Evolutionary conservation across 1,140 invertebrate genomes (phyloP), one percentile per base, ranked within the genome.

Genomic region (Drosophila willistoni): DNA sequence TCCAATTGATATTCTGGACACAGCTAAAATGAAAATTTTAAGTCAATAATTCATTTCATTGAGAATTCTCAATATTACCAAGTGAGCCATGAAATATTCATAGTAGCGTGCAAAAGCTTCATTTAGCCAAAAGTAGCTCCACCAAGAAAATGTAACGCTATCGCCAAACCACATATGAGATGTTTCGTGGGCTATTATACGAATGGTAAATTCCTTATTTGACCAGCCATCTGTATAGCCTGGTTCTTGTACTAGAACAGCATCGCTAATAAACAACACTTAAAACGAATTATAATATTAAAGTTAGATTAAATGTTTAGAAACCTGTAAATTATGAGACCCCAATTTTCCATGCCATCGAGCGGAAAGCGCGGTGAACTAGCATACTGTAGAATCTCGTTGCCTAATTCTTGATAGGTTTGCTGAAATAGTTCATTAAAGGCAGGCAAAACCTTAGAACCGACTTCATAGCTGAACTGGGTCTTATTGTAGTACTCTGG

Each of bases 261-360:
- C 25, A 13, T 91, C 86, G 7, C 90, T 90, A 25, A 17, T 3
- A 25, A 29, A 60, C 22, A 4, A 25, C 3, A 25, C 22, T 13
- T 7, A 42, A 17, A 22, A 13, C 44, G 4, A 13, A 7, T 57
- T 9, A 56, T 14, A 19, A 17, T 12, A 7, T 33, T 7, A 42
- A 12, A 36, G n/a, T 13, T 19, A 6, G 36, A 13, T 39, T 12
- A 13, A 39, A 12, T 12, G 4, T 39, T 13, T 3, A 13, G 2
- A 3, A 14, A 90, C 87, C 74, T 90, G 63, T 95, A 97, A 1
- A 95, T 95, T 47, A 96, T 94, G 1, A 97, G 91, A 12, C 96
- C 96, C 96, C 96, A 97, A 92, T 97, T 97, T 83, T 97, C 96
- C 96, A 97, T 97, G 42, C 96, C 96, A 10, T 96, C 96, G 63